Base-by-base conservation (phyloP, 2,888 invertebrate genomes). In the Drosophila tripunctata region DNA sequence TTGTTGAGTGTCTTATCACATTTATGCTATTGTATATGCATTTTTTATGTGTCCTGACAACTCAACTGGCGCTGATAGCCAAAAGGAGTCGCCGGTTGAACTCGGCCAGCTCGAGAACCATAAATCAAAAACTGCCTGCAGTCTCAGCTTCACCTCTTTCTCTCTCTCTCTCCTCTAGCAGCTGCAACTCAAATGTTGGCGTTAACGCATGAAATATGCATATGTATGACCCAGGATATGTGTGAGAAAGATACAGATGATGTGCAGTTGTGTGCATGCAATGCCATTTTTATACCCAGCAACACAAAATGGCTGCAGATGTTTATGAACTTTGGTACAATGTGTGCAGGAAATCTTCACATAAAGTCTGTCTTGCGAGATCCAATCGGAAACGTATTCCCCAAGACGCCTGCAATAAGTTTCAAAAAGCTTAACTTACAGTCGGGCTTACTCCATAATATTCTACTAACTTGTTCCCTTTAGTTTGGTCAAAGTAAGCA, bases 121-220 rank as follows among this genome's bases (percentile, higher is more conserved):
- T 87, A 87, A 87, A 87, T 87, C 87, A 89, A 82, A 78, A 81
- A 61, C 62, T 71, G 80, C 78, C 87, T 78, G 82, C 71, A 73
- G 58, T 67, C 67, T 21, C 63, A 27, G 35, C 30, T 27, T 15
- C 57, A 27, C 15, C 41, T 12, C 10, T 31, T 10, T 8, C 27
- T 10, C 2, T 10, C 10, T 19, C 48, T 19, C 40, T 12, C 50
- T 43, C 21, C 41, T 36, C 10, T 27, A 7, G 50, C 56, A 38
- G 65, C 50, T 77, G 74, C 79, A 81, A 83, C 85, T 83, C 75
- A 88, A 89, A 88, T 85, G 87, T 75, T 84, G 83, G 86, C 80
- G 88, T 86, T 89, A 89, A 88, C 88, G 80, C 87, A 88, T 89
- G 76, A 87, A 89, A 89, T 85, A 89, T 88, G 88, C 81, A 88